Percentiles rank a stretch among this genome's conserved stretches.
Evolutionary conservation across 2,797 vertebrate species (phyloP).

Genomic region (Thunnus albacares): DNA sequence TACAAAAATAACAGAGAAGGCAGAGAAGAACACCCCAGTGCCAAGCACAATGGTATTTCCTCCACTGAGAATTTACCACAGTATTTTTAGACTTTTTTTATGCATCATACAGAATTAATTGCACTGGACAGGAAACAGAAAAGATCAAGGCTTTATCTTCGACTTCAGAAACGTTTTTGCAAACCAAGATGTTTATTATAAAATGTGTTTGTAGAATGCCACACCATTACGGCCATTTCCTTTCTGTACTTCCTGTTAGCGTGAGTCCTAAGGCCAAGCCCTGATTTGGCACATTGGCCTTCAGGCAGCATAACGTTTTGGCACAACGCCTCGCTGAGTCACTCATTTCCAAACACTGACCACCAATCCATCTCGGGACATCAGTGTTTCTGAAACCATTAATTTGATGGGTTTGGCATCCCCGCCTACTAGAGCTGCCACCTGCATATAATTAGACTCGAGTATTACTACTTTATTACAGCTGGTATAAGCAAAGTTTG

Average conservation of each 20-base stretch:
- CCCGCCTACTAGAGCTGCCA: slow-evolving; percentile 17
- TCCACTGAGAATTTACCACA: neutral
- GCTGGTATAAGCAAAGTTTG: neutral
- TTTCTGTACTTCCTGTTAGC: slow-evolving; percentile 45
- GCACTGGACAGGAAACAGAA: neutral
- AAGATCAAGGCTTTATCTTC: neutral
- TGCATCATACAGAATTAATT: neutral
- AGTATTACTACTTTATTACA: neutral
- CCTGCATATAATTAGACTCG: slow-evolving; percentile 23
- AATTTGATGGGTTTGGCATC: slow-evolving; percentile 29
- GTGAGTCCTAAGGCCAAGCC: slow-evolving; percentile 28
- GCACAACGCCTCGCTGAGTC: slow-evolving; percentile 56
- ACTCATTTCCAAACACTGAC: slow-evolving; percentile 43
- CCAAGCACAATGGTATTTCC: neutral
- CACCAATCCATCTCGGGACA: slow-evolving; percentile 27
- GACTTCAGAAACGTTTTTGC: neutral
- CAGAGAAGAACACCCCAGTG: neutral
- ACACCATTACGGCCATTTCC: slow-evolving; percentile 33
- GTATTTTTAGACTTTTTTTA: slow-evolving; percentile 17
- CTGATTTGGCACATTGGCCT: slow-evolving; percentile 26
- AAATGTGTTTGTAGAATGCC: slow-evolving; percentile 11
- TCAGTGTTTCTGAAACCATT: slow-evolving; percentile 16
- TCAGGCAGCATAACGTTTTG: slow-evolving; percentile 20
- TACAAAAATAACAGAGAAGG: neutral
- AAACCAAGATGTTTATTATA: slow-evolving; percentile 24